A percentile compares a stretch with the other conserved stretches of the same genome.
Evolutionary conservation across 2,797 vertebrate species (phyloP).

Genomic region (Alfaro cultratus): DNA sequence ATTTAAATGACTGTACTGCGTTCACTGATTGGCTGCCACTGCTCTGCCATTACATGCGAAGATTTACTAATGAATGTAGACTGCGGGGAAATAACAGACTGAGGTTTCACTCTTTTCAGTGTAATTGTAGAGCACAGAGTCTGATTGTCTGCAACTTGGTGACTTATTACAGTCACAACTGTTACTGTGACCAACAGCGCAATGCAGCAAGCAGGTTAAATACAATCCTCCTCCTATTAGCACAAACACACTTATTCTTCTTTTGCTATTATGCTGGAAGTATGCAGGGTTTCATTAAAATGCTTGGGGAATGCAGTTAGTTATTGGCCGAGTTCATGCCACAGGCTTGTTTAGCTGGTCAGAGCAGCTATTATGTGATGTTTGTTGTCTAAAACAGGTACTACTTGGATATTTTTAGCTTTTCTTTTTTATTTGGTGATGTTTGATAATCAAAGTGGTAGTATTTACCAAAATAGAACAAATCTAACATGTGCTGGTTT

Average conservation of each 20-base stretch:
- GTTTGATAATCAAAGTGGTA: conserved; percentile 16
- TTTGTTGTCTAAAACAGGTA: conserved; percentile 3
- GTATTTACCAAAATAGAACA: conserved; percentile 3
- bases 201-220: conserved; percentile 59
- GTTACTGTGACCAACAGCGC: conserved; percentile 37
- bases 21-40: conserved; percentile 51
- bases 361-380: conserved; percentile 13
- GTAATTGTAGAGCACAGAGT: conserved; percentile 36
- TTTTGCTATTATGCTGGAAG: conserved; percentile 28
- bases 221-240: conserved; percentile 25
- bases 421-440: conserved; percentile 9
- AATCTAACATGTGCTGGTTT: too few species aligned
- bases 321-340: conserved; percentile 33
- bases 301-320: conserved; percentile 24
- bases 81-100: conserved; percentile 52
- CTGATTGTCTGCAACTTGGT: conserved; percentile 57
- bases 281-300: conserved; percentile 22
- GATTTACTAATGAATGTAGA: conserved; percentile 61
- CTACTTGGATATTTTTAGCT: conserved; percentile 4
- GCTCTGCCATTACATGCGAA: conserved; percentile 43
- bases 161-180: conserved; percentile 42
- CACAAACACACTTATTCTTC: conserved; percentile 27
- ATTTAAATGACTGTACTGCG: conserved; percentile 39
- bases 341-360: conserved; percentile 25
- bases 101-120: conserved; percentile 49